Percentiles rank a stretch among this genome's conserved stretches.
phyloP scores from a whole-genome alignment of 2,888 invertebrate species.

The Xestia c-nigrum region DNA sequence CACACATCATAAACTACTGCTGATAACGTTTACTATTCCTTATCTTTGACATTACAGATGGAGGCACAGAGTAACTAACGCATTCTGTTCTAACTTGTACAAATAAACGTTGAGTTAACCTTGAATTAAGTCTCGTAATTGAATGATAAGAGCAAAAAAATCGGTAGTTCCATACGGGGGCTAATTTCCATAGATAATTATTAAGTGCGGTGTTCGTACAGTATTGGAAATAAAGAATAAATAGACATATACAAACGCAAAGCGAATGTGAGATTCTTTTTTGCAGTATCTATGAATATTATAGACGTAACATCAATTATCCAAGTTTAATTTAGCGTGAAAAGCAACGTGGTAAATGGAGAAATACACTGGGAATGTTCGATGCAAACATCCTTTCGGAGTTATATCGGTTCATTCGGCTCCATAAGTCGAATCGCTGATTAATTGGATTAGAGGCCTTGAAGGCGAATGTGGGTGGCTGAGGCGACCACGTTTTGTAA shows the following conservation, averaged over 20 bases:
- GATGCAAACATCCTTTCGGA: constrained; percentile 65
- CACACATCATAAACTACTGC: constrained; percentile 55
- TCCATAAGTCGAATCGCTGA: constrained; percentile 72
- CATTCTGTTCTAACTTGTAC: constrained; percentile 23
- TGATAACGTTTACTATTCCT: constrained; percentile 57
- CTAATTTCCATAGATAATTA: constrained; percentile 60
- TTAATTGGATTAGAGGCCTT: constrained; percentile 80
- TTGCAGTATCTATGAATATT: constrained; percentile 39
- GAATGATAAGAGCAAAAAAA: constrained; percentile 53
- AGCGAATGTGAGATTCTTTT: constrained; percentile 49
- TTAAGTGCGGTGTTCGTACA: constrained; percentile 21
- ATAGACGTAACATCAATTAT: constrained; percentile 59
- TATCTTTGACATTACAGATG: constrained; percentile 50
- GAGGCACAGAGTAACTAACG: constrained; percentile 32
- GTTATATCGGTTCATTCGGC: constrained; percentile 67
- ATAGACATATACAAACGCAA: constrained; percentile 30
- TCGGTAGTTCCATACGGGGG: constrained; percentile 34
- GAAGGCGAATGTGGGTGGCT: constrained; percentile 76
- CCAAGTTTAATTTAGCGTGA: constrained; percentile 59
- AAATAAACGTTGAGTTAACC: constrained; percentile 60
- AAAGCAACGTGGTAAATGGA: constrained; percentile 48
- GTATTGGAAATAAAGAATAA: constrained; percentile 23
- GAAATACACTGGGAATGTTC: constrained; percentile 54
- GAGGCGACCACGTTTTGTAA: constrained; percentile 77
- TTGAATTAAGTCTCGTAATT: constrained; percentile 58